Percentiles rank a stretch among this genome's conserved stretches.
phyloP scores from a whole-genome alignment of 2,888 invertebrate genomes.

The Mechanitis messenoides region DNA sequence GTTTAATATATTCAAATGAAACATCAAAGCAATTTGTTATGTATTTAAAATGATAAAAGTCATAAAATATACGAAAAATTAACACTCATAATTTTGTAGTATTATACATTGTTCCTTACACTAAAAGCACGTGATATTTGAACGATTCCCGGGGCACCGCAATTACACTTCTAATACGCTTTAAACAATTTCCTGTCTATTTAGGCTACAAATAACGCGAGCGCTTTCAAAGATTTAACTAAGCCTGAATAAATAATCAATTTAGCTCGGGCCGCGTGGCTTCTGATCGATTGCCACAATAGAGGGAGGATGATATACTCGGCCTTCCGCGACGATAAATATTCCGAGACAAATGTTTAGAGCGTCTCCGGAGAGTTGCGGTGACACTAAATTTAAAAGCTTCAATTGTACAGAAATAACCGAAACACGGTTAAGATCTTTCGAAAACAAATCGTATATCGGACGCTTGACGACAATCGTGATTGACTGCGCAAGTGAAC shows the following conservation, averaged over 20 bases:
- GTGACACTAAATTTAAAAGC: conserved; percentile 77
- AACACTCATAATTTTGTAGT: conserved; percentile 6
- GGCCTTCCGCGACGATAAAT: conserved; percentile 70
- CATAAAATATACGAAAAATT: background rate
- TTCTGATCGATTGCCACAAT: conserved; percentile 74
- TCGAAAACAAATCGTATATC: conserved; percentile 75
- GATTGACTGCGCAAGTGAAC: conserved; percentile 76
- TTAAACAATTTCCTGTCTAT: conserved; percentile 62
- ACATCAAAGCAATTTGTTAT: background rate
- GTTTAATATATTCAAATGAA: background rate
- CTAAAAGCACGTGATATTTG: conserved; percentile 43
- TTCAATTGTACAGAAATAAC: conserved; percentile 76
- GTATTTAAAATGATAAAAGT: background rate
- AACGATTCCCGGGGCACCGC: conserved; percentile 33
- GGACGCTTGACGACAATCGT: conserved; percentile 72
- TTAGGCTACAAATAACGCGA: conserved; percentile 66
- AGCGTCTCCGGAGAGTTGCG: conserved; percentile 72
- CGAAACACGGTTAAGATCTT: conserved; percentile 75
- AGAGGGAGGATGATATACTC: conserved; percentile 72
- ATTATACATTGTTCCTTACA: conserved; percentile 2
- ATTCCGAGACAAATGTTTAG: conserved; percentile 74
- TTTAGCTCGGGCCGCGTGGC: conserved; percentile 63
- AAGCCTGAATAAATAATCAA: conserved; percentile 74
- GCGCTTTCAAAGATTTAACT: conserved; percentile 65
- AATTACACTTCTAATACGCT: conserved; percentile 52